Conservation (phyloP, 1,140 invertebrate genomes). For the Mercenaria mercenaria region DNA sequence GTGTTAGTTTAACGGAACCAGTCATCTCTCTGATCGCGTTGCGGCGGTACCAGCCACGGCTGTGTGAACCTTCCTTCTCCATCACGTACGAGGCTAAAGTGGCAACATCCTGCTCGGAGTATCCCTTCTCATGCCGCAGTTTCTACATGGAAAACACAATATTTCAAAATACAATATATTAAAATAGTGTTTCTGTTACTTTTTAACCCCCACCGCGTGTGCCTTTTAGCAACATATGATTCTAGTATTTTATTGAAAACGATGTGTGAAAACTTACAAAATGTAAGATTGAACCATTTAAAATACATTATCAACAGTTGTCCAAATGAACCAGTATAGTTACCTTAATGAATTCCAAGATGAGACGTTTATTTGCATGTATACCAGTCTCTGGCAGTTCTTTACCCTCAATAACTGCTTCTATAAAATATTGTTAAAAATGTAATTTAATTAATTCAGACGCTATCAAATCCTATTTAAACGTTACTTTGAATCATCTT, state of each 20-base stretch:
- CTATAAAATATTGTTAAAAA: slow-evolving; percentile 38
- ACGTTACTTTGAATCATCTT: not conserved
- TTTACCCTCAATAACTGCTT: slow-evolving; percentile 39
- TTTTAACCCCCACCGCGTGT: not conserved
- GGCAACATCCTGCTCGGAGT: slow-evolving; percentile 89
- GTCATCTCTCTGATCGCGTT: slow-evolving; percentile 88
- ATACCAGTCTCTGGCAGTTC: not conserved
- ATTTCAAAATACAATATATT: too few species aligned
- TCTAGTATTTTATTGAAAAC: not conserved
- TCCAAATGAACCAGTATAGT: too few species aligned
- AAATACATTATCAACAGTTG: too few species aligned
- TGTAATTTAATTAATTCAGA: too few species aligned
- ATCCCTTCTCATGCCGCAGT: slow-evolving; percentile 87
- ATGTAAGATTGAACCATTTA: too few species aligned
- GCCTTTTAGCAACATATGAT: not conserved
- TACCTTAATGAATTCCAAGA: slow-evolving; percentile 49
- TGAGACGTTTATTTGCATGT: slow-evolving; percentile 32
- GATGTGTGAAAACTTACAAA: too few species aligned
- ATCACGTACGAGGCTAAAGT: slow-evolving; percentile 88
- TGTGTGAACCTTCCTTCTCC: slow-evolving; percentile 87
- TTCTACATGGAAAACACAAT: slow-evolving; percentile 81
- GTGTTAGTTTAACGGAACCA: slow-evolving; percentile 85
- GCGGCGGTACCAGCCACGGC: slow-evolving; percentile 89
- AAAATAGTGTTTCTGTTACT: not conserved
- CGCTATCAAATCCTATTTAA: not conserved